Conservation (phyloP, 2,888 invertebrate species). For the Lasioglossum zephyrum region DNA sequence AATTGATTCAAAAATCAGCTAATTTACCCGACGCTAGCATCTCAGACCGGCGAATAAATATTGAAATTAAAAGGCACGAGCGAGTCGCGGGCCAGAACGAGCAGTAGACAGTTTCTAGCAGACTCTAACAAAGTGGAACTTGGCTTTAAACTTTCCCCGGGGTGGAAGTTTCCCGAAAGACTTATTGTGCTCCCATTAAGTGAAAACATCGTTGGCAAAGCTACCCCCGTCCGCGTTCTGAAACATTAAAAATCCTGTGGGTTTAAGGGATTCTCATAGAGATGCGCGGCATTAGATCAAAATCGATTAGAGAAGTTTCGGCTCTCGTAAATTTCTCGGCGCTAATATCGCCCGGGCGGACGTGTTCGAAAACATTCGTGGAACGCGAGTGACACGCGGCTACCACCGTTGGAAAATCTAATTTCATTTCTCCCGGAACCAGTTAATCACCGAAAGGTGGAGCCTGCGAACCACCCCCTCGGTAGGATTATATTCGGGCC, state of each 20-base stretch:
- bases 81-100: neutral
- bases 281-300: neutral
- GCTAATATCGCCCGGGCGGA: neutral
- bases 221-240: neutral
- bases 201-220: neutral
- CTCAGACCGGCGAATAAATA: neutral
- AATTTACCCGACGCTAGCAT: neutral
- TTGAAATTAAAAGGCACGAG: neutral
- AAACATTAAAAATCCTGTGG: neutral
- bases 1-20: neutral
- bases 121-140: neutral
- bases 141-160: neutral
- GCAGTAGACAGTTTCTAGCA: neutral
- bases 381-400: neutral
- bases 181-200: slow-evolving; percentile 5
- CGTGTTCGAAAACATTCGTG: neutral
- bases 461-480: neutral
- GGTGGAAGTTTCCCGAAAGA: neutral
- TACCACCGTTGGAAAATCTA: neutral
- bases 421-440: neutral
- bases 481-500: neutral
- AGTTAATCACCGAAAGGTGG: slow-evolving; percentile 18
- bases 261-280: neutral
- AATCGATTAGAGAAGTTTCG: neutral
- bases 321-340: neutral